Evolutionary conservation across 2,888 invertebrate species (phyloP).

Genomic region (Sinotaia quadrata): DNA sequence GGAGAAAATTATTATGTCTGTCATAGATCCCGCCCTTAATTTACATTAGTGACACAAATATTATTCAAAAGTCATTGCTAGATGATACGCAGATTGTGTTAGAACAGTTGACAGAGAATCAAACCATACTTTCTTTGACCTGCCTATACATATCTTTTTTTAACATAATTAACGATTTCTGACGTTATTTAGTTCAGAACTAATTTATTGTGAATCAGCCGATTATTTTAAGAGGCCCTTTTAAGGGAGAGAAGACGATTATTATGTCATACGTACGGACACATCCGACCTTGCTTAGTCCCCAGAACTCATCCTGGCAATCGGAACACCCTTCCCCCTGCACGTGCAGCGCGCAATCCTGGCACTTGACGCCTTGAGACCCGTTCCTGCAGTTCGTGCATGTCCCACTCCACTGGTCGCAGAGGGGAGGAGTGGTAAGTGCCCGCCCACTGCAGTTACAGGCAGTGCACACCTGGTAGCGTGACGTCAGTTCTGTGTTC

Average conservation of each 20-base stretch:
- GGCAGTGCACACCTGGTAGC: conserved; percentile 41
- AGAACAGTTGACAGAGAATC: too few species aligned
- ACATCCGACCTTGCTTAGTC: conserved; percentile 47
- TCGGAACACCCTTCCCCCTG: conserved; percentile 37
- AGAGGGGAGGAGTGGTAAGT: conserved; percentile 40
- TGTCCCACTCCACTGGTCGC: conserved; percentile 38
- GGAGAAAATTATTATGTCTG: too few species aligned
- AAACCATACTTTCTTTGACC: too few species aligned
- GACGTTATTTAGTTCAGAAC: too few species aligned
- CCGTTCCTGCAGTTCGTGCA: conserved; percentile 58
- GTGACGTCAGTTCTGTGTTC: conserved; percentile 1
- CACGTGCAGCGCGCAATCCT: conserved; percentile 45
- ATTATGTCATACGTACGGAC: conserved; percentile 38
- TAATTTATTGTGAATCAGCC: too few species aligned
- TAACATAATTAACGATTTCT: too few species aligned
- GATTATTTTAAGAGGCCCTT: too few species aligned
- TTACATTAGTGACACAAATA: too few species aligned
- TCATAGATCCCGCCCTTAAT: too few species aligned
- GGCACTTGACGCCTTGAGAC: conserved; percentile 47
- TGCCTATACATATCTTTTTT: too few species aligned
- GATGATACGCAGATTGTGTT: too few species aligned
- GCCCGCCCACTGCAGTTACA: conserved; percentile 46
- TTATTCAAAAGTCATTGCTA: too few species aligned
- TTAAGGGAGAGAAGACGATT: background rate
- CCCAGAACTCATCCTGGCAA: conserved; percentile 47